A percentile compares a stretch with the other conserved stretches of the same genome.
These are phyloP conservation scores for Bugula neritina DNA, from an alignment of 2,888 invertebrate genomes.

Conservation along the genomic window DNA sequence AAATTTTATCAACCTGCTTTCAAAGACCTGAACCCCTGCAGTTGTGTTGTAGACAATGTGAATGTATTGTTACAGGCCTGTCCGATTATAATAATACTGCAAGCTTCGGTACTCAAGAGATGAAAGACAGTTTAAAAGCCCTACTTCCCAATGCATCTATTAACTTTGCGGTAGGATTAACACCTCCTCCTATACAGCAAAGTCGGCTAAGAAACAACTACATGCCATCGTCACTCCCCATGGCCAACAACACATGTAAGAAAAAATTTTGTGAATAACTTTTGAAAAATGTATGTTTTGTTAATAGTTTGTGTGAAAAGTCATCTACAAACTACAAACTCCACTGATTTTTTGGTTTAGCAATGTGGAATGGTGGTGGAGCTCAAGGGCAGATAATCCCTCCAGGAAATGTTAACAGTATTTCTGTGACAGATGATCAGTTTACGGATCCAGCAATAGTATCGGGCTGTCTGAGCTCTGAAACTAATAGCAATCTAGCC, in stretches of 20 bases:
- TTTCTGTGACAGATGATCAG: constrained; percentile 2
- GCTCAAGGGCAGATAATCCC: not conserved
- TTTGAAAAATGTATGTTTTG: too few species aligned
- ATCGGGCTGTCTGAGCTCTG: constrained; percentile 12
- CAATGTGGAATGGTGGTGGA: not conserved
- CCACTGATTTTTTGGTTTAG: not conserved
- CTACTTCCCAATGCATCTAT: constrained; percentile 56
- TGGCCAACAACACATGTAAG: not conserved
- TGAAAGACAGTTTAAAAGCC: constrained; percentile 56
- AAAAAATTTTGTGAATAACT: too few species aligned
- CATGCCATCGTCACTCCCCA: not conserved
- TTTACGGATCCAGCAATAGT: constrained; percentile 19
- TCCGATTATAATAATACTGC: not conserved
- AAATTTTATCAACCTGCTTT: too few species aligned
- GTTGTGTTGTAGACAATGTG: too few species aligned
- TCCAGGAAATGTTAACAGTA: not conserved
- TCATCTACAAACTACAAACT: too few species aligned
- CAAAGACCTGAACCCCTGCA: too few species aligned
- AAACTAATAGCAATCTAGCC: constrained; percentile 35
- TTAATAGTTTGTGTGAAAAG: too few species aligned
- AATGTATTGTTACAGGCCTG: not conserved
- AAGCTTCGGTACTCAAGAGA: constrained; percentile 55
- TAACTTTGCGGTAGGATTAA: constrained; percentile 50
- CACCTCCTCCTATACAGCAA: constrained; percentile 29
- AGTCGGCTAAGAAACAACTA: constrained; percentile 18